Percentiles rank a stretch among this genome's conserved stretches.
These are phyloP conservation scores for Ceramica pisi DNA, from an alignment of 2,888 invertebrate species.

Conservation along the genomic window DNA sequence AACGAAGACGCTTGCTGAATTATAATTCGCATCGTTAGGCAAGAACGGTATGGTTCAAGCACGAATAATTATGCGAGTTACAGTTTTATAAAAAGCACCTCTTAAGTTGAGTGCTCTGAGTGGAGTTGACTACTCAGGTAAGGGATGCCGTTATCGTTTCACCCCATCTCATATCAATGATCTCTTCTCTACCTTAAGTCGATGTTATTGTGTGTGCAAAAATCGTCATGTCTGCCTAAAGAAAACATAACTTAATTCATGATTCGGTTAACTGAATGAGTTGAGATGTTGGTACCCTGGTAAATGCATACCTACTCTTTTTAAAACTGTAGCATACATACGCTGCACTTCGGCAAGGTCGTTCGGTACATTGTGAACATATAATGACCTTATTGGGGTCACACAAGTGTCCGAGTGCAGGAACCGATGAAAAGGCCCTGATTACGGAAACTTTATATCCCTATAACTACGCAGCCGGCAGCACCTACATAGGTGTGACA, in stretches of 20 bases:
- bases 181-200: neutral
- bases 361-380: neutral
- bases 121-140: neutral
- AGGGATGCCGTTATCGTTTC: neutral
- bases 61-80: constrained; percentile 26
- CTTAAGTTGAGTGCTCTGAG: neutral
- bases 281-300: neutral
- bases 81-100: neutral
- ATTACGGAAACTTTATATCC: constrained; percentile 47
- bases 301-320: neutral
- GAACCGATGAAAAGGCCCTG: constrained; percentile 53
- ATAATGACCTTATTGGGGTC: constrained; percentile 5
- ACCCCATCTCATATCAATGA: constrained; percentile 6
- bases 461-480: neutral
- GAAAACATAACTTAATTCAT: neutral
- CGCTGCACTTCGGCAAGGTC: neutral
- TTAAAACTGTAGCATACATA: neutral
- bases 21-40: constrained; percentile 54
- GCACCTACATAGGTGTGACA: neutral
- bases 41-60: constrained; percentile 35
- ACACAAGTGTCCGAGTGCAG: constrained; percentile 46
- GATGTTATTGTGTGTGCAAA: neutral
- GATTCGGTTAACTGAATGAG: neutral
- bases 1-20: constrained; percentile 54
- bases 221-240: neutral